phyloP scores from a whole-genome alignment of 2,888 invertebrate species.

The Stenodera caucasica region DNA sequence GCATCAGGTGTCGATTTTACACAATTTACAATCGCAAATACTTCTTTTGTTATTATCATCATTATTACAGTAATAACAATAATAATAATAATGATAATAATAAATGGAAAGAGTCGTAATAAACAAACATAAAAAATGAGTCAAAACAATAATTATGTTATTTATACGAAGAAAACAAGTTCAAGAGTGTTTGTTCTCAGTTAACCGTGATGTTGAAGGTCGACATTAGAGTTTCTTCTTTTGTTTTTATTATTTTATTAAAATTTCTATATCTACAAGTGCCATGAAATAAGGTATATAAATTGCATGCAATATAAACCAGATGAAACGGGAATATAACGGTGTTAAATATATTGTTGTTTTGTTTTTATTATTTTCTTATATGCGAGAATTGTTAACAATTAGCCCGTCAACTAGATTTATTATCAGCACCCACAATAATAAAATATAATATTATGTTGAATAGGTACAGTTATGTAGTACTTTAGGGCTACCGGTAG shows the following conservation, averaged over 20 bases:
- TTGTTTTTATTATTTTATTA: conserved; percentile 31
- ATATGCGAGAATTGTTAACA: neutral
- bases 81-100: too few species aligned
- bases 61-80: too few species aligned
- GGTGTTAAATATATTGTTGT: neutral
- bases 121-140: neutral
- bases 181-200: conserved; percentile 36
- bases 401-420: neutral
- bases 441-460: too few species aligned
- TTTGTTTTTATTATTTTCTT: neutral
- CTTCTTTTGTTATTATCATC: neutral
- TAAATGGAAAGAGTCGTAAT: too few species aligned
- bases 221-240: conserved; percentile 32
- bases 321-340: conserved; percentile 5
- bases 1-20: conserved; percentile 7
- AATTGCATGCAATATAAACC: neutral
- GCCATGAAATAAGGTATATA: neutral
- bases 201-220: conserved; percentile 37
- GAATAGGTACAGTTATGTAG: too few species aligned
- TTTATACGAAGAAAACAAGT: conserved; percentile 31
- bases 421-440: conserved; percentile 5
- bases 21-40: neutral
- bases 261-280: conserved; percentile 24
- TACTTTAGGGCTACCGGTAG: neutral
- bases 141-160: conserved; percentile 32